Base-by-base conservation (phyloP, 2,797 vertebrate genomes). In the Protonibea diacanthus region DNA sequence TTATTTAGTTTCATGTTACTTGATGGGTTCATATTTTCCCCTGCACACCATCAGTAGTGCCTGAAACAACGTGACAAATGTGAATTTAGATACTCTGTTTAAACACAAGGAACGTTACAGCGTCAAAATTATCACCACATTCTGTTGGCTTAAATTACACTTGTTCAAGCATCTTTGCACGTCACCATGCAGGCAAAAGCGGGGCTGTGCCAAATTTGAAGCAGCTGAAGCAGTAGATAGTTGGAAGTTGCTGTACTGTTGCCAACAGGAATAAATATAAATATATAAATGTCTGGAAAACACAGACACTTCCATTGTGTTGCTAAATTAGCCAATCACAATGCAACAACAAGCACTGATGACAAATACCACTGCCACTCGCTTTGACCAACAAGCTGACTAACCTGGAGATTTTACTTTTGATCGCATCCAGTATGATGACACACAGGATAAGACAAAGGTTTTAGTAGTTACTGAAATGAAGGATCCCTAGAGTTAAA, bases 1-100 rank as follows among this genome's bases (percentile, higher is more conserved):
- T 58, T 65, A 62, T 70, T 52, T 17, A 65, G 70, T 58, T 58
- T 65, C 38, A 29, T 2, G 5, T 72, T 42, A 70, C 45, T 20
- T 20, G 38, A 48, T 63, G 5, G 3, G 40, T 55, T 45, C 25
- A 67, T 57, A n/a, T 38, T 70, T 70, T 51, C 11, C 59, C 48
- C 7, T 2, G 0, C 7, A 44, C 44, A 18, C 27, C 17, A 66
- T 53, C n/a, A 40, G 20, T 9, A 33, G 33, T 1, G 38, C 7
- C 25, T 38, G 20, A 21, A 42, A 58, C 20, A 44, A 45, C 25
- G 21, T 27, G 33, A 44, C 5, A 57, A 66, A 81, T 71, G 59
- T n/a, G 55, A 79, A 63, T 64, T 3, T 10, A 29, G 17, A n/a
- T 9, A 15, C 33, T 49, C 18, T 42, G 4, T 40, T 33, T 17